Percentiles rank a stretch among this genome's conserved stretches.
Conservation (phyloP, 2,113 vertebrate species). For the Axis porcinus region DNA sequence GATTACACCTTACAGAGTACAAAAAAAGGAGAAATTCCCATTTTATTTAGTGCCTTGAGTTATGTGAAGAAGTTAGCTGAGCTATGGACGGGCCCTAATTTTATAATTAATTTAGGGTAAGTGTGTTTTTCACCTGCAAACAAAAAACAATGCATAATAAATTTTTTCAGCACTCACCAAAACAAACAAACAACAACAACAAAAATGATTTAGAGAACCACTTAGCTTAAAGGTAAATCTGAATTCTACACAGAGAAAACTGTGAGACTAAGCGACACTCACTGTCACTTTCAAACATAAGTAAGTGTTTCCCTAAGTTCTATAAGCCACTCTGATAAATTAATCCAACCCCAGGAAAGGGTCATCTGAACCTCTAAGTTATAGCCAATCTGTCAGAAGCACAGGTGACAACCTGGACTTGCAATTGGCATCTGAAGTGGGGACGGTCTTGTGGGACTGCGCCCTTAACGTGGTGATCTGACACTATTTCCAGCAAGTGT, state of each 20-base stretch:
- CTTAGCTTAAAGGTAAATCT: background rate
- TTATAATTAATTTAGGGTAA: background rate
- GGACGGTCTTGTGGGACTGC: background rate
- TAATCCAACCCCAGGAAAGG: background rate
- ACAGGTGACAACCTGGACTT: background rate
- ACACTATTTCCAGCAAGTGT: background rate
- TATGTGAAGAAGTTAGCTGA: background rate
- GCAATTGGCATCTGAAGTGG: background rate
- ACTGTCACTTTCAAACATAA: background rate
- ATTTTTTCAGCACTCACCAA: background rate
- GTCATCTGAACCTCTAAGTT: background rate
- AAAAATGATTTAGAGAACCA: background rate
- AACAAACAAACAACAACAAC: background rate
- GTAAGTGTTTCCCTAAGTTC: background rate
- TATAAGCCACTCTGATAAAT: background rate
- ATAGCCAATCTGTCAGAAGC: background rate
- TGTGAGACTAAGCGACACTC: background rate
- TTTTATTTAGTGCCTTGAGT: background rate
- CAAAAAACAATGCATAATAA: background rate
- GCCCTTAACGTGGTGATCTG: background rate
- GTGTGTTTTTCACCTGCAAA: background rate
- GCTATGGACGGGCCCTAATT: background rate
- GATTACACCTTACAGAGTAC: background rate
- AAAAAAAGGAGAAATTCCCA: background rate
- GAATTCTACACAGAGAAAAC: background rate